Evolutionary conservation across 2,888 invertebrate genomes (phyloP).

Genomic region (Slavum lentiscoides): DNA sequence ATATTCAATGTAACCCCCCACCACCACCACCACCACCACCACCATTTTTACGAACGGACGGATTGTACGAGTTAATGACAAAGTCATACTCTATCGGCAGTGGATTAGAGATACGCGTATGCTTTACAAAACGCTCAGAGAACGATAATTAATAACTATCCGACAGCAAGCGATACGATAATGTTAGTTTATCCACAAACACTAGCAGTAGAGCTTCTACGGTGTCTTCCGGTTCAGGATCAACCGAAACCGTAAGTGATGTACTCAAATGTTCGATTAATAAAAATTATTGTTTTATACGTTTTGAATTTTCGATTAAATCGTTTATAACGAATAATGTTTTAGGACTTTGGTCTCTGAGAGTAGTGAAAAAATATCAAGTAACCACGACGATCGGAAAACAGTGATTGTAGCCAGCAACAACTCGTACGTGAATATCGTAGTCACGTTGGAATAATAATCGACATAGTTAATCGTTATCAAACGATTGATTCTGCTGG

Average conservation of each 20-base stretch:
- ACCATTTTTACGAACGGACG: constrained; percentile 65
- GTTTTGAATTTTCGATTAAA: neutral
- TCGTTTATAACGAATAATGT: neutral
- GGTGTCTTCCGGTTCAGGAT: constrained; percentile 51
- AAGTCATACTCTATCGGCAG: constrained; percentile 76
- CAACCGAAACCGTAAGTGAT: constrained; percentile 41
- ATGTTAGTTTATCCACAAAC: constrained; percentile 46
- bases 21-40: too few species aligned
- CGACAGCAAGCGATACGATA: constrained; percentile 33
- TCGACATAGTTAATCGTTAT: constrained; percentile 36
- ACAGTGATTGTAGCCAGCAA: constrained; percentile 25
- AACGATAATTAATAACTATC: constrained; percentile 43
- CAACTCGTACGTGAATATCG: constrained; percentile 45
- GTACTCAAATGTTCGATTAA: too few species aligned
- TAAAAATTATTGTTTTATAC: neutral
- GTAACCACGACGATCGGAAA: constrained; percentile 47
- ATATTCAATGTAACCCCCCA: too few species aligned
- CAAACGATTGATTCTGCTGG: constrained; percentile 39
- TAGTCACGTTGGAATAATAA: constrained; percentile 46
- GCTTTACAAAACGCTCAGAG: constrained; percentile 57
- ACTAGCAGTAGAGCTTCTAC: constrained; percentile 53
- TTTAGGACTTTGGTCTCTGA: constrained; percentile 57
- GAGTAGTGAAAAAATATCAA: constrained; percentile 55
- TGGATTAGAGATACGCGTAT: constrained; percentile 68
- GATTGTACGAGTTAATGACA: constrained; percentile 90